Base-by-base conservation (phyloP, 2,113 vertebrate genomes). In the Corynorhinus townsendii region DNA sequence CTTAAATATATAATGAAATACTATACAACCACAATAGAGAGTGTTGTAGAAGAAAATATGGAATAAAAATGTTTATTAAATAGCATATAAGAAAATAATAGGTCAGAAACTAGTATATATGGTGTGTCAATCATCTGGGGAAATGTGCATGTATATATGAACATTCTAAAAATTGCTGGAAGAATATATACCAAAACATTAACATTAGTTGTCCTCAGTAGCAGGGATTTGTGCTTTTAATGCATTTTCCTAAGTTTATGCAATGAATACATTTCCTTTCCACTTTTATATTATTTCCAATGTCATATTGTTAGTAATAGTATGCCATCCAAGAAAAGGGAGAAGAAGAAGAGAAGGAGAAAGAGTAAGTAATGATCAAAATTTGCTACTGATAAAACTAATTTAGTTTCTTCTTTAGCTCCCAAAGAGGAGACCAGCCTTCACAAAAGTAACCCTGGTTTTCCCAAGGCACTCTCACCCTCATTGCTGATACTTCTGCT, bases 331-430 rank as follows among this genome's bases (percentile, higher is more conserved):
- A 90, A 68, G 68, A 30, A 86, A 73, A 87, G 45, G 28, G 30
- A 64, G 69, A 82, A 8, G 17, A 59, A 11, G 19, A 79, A 38
- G 72, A 66, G 35, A 26, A 33, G 4, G 12, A 35, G 28, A 24
- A 94, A 45, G 33, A 52, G 43, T 47, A 91, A 86, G 14, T 40
- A 49, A 56, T 24, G 24, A 33, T 22, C 4, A 86, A 35, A 47
- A 82, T 84, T 35, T 79, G 73, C 56, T 79, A 56, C 35, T 96
- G 20, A 89, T 43, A 16, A 96, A 84, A 73, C 45, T 52, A 52
- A 85, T 94, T 72, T 94, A 35, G 15, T 90, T 96, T 88, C 22
- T 77, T 62, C 43, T 93, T 80, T 62, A 97, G 95, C 77, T 90
- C 49, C 71, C 64, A 66, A 90, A 79, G 62, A 47, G 40, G 95